Percentiles rank a stretch among this genome's conserved stretches.
These are phyloP conservation scores for Lordiphosa fenestrarum DNA, from an alignment of 2,888 invertebrate genomes.

Conservation along the genomic window DNA sequence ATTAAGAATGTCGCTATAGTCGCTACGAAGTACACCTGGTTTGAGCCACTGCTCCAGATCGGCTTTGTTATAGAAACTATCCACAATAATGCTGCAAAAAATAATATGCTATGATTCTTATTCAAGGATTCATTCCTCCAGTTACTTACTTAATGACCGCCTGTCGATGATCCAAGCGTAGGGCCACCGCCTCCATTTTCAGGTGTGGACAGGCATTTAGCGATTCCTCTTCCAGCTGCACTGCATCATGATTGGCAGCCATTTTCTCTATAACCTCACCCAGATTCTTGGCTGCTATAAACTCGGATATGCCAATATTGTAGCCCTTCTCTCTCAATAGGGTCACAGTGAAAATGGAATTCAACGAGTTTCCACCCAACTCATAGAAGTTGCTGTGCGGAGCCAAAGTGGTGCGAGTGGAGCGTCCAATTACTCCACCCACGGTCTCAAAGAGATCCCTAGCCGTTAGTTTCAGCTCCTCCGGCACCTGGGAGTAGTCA, in stretches of 20 bases:
- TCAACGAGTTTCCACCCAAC: constrained; percentile 92
- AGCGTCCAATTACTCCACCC: constrained; percentile 86
- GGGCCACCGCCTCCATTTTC: constrained; percentile 74
- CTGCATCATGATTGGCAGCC: constrained; percentile 65
- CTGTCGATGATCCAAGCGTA: constrained; percentile 83
- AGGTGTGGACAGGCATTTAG: constrained; percentile 73
- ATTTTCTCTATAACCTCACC: constrained; percentile 86
- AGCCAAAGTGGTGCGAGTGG: constrained; percentile 84
- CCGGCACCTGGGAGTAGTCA: constrained; percentile 85
- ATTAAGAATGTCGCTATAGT: constrained; percentile 86
- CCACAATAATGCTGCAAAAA: constrained; percentile 87
- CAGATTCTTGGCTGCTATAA: constrained; percentile 87
- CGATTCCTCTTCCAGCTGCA: constrained; percentile 75
- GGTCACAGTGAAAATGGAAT: constrained; percentile 91
- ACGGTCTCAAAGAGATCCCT: constrained; percentile 88
- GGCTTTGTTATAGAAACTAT: constrained; percentile 92
- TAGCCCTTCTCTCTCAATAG: constrained; percentile 88
- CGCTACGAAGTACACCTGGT: constrained; percentile 84
- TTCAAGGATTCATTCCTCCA: background rate
- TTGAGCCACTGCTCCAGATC: constrained; percentile 90
- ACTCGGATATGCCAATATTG: constrained; percentile 90
- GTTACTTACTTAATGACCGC: constrained; percentile 86
- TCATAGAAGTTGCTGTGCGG: constrained; percentile 89
- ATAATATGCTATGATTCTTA: background rate
- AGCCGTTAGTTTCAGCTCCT: constrained; percentile 84